Base-by-base conservation (phyloP, 2,888 invertebrate species). In the Himalopsyche kuldschensis region DNA sequence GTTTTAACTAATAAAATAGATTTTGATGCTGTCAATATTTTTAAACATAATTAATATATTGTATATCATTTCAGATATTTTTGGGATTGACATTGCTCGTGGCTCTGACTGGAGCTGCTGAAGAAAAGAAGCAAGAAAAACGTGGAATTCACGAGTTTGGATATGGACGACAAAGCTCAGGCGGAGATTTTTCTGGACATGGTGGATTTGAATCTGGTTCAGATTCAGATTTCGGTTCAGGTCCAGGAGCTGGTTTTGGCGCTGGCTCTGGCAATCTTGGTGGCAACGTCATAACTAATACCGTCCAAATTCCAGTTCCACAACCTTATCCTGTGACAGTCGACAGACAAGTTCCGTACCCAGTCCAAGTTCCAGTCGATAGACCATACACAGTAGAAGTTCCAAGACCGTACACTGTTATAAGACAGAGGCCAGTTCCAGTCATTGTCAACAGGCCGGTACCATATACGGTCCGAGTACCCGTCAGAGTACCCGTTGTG, bases 271-370 rank as follows among this genome's bases (percentile, higher is more conserved):
- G 41, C 41, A 41, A 41, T 41, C 15, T 41, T 15, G 77, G 27
- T 27, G 78, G 77, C 11, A 55, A 78, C 24, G 79, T 83, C 15
- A 84, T 92, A 10, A 91, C 92, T 24, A 91, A 91, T 86, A 91
- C 91, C 85, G 89, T 91, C 0, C 91, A 91, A 69, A 89, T 91
- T 0, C 91, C 91, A 0, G 91, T 91, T 0, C 91, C 92, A 0
- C 91, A 91, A 1, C 92, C 92, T 1, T 92, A 92, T 84, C 91
- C 92, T 3, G 92, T 92, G 0, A 89, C 90, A n/a, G 91, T 92
- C 0, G 91, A 92, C 84, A 90, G 91, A 75, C 91, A 91, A 15
- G 90, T 90, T 15, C 90, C 91, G 3, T 90, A 90, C 55, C 90
- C 91, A 80, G 90, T 93, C 24, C 90, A 92, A 2, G 89, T 90